Percentiles rank a stretch among this genome's conserved stretches.
phyloP scores from a whole-genome alignment of 2,113 vertebrate genomes.

The Dasyprocta punctata region DNA sequence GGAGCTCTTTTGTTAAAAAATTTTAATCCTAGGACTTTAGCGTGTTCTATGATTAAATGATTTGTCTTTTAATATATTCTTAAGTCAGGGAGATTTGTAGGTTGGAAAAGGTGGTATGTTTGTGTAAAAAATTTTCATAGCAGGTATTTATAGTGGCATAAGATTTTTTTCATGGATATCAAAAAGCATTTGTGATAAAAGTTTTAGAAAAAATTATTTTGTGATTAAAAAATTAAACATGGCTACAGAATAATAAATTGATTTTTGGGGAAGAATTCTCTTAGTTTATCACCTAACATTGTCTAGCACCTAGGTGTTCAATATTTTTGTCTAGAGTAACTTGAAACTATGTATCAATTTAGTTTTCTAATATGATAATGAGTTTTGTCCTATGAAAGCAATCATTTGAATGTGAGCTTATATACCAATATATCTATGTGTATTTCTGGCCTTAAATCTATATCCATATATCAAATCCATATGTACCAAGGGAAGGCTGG shows the following conservation, averaged over 20 bases:
- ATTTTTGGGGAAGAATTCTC: not conserved
- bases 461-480: slow-evolving; percentile 14
- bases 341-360: not conserved
- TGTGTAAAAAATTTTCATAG: slow-evolving; percentile 77
- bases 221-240: slow-evolving; percentile 57
- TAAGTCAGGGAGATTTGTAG: slow-evolving; percentile 79
- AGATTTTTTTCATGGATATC: slow-evolving; percentile 82
- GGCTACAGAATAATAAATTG: not conserved
- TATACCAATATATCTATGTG: slow-evolving; percentile 5
- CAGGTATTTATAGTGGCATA: slow-evolving; percentile 81
- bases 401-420: not conserved
- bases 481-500: slow-evolving; percentile 31
- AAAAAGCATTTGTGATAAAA: slow-evolving; percentile 81
- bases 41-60: slow-evolving; percentile 71
- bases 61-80: slow-evolving; percentile 73
- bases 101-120: slow-evolving; percentile 63
- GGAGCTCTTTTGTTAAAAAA: fast-evolving
- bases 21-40: not conserved
- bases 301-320: not conserved
- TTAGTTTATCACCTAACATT: not conserved
- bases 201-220: slow-evolving; percentile 60
- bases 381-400: slow-evolving; percentile 35
- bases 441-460: slow-evolving; percentile 44
- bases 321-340: slow-evolving; percentile 40
- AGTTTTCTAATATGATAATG: slow-evolving; percentile 43